These are phyloP conservation scores for Cavia porcellus DNA, from an alignment of 2,113 vertebrate species.

Conservation along the genomic window DNA sequence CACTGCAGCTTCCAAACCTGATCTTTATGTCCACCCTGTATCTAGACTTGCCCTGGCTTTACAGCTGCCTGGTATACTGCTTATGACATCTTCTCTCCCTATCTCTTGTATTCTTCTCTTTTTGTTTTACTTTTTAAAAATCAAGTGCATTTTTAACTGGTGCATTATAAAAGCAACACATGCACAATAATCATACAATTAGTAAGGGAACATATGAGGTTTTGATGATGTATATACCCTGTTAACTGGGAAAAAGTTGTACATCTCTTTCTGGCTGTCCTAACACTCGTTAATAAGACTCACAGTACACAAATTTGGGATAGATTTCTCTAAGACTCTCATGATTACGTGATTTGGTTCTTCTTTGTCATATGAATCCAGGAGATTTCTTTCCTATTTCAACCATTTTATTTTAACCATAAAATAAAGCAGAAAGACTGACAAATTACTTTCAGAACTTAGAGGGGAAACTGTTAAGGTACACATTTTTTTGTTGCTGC, in stretches of 20 bases:
- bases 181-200: background rate
- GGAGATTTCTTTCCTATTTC: background rate
- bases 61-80: background rate
- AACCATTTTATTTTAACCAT: background rate
- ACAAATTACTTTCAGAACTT: conserved; percentile 52
- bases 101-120: background rate
- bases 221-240: background rate
- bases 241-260: background rate
- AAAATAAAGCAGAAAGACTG: conserved; percentile 1
- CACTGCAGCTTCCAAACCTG: background rate
- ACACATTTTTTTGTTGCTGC: background rate
- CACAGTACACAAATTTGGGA: background rate
- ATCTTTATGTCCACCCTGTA: background rate
- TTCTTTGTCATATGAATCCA: background rate
- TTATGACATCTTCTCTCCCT: background rate
- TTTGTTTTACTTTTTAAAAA: background rate
- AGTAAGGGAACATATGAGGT: background rate
- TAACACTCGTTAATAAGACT: background rate
- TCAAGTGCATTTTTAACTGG: background rate
- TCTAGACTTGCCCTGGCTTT: background rate
- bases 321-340: background rate
- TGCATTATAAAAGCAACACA: background rate
- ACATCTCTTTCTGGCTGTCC: background rate
- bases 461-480: conserved; percentile 55
- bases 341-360: background rate